Percentiles rank a stretch among this genome's conserved stretches.
These are phyloP conservation scores for Rhingia rostrata DNA, from an alignment of 2,888 invertebrate genomes.

Conservation along the genomic window DNA sequence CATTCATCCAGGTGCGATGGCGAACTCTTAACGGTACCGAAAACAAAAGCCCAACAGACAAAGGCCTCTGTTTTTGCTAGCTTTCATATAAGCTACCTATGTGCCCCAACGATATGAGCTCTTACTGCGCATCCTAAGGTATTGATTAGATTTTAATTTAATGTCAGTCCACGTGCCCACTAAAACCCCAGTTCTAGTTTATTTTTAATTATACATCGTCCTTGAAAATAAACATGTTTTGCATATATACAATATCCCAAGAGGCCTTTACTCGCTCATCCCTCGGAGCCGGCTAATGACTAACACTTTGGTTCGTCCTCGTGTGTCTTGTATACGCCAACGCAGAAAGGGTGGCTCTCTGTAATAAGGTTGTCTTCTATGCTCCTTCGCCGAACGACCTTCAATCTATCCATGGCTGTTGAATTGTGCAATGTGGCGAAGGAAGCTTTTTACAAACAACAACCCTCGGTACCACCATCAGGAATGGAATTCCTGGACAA, in stretches of 20 bases:
- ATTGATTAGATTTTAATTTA: conserved; percentile 57
- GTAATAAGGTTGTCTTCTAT: conserved; percentile 50
- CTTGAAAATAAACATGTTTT: conserved; percentile 35
- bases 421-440: conserved; percentile 68
- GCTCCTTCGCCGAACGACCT: conserved; percentile 61
- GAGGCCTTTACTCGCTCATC: neutral
- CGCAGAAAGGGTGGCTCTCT: conserved; percentile 47
- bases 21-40: conserved; percentile 53
- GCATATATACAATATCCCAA: conserved; percentile 25
- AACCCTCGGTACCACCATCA: conserved; percentile 36
- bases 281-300: conserved; percentile 62
- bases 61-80: conserved; percentile 39
- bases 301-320: conserved; percentile 49
- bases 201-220: conserved; percentile 66
- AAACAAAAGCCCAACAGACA: conserved; percentile 18
- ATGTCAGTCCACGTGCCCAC: conserved; percentile 8
- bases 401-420: conserved; percentile 64
- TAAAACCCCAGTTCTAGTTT: conserved; percentile 29
- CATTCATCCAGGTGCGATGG: conserved; percentile 43
- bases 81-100: conserved; percentile 40
- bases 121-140: conserved; percentile 46
- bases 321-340: conserved; percentile 27
- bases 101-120: conserved; percentile 29
- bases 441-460: conserved; percentile 67
- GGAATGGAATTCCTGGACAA: conserved; percentile 56